A percentile compares a stretch with the other conserved stretches of the same genome.
Evolutionary conservation across 2,888 invertebrate genomes (phyloP).

Genomic region (Heliconius ismenius): DNA sequence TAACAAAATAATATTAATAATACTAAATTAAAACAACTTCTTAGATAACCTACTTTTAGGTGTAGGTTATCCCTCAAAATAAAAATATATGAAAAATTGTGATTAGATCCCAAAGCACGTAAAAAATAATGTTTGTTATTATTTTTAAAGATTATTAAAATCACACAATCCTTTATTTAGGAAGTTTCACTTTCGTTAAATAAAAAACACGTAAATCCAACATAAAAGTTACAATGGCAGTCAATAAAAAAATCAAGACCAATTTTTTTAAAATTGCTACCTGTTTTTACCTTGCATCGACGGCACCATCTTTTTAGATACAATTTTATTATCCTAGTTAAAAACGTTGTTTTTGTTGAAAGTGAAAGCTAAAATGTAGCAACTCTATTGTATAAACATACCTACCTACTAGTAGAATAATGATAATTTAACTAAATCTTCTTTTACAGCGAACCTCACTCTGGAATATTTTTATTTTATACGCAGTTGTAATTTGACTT

Average conservation of each 20-base stretch:
- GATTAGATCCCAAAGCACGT: neutral
- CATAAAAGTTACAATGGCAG: constrained; percentile 20
- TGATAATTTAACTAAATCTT: constrained; percentile 27
- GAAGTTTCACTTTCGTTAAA: constrained; percentile 21
- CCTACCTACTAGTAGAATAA: neutral
- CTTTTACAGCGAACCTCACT: constrained; percentile 17
- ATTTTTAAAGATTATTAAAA: constrained; percentile 15
- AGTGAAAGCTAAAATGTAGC: constrained; percentile 60
- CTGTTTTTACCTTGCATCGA: constrained; percentile 38
- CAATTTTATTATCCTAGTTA: constrained; percentile 20
- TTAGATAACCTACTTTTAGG: neutral
- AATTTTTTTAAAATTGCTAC: constrained; percentile 44
- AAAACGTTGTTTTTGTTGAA: constrained; percentile 60
- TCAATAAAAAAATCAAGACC: constrained; percentile 35
- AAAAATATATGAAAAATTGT: neutral
- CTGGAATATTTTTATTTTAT: constrained; percentile 34
- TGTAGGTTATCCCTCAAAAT: neutral
- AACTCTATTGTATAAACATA: constrained; percentile 3
- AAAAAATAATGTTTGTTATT: neutral
- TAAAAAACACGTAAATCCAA: constrained; percentile 22
- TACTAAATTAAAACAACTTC: neutral
- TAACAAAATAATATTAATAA: neutral
- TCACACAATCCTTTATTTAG: constrained; percentile 8
- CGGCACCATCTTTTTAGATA: constrained; percentile 54
- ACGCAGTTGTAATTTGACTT: constrained; percentile 45